Evolutionary conservation across 2,797 vertebrate species (phyloP).

Genomic region (Lates japonicus): DNA sequence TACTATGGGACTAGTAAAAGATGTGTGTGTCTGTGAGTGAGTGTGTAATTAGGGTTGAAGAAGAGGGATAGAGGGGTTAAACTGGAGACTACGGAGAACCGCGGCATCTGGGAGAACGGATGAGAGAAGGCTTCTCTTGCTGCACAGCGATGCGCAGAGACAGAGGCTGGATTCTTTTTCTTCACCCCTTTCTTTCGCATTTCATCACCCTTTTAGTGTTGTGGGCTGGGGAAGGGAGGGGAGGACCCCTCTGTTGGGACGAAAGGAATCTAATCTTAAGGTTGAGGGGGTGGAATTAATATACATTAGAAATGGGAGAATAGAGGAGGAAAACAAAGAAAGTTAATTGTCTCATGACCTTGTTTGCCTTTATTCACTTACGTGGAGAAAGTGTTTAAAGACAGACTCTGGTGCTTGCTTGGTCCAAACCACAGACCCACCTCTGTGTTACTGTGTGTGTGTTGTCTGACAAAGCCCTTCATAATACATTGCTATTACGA

Average conservation of each 20-base stretch:
- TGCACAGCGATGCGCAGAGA: conserved; percentile 53
- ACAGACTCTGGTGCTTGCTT: conserved; percentile 13
- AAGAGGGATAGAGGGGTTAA: conserved; percentile 61
- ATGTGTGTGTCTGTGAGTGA: conserved; percentile 4
- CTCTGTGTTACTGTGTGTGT: conserved; percentile 19
- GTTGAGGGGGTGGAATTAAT: conserved; percentile 78
- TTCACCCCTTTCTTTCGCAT: conserved; percentile 70
- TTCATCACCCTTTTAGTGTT: conserved; percentile 73
- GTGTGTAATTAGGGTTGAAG: conserved; percentile 56
- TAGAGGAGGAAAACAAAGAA: conserved; percentile 64
- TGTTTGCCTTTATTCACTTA: conserved; percentile 70
- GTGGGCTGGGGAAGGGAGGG: not conserved
- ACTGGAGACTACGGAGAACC: conserved; percentile 57
- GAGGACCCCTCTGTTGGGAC: conserved; percentile 61
- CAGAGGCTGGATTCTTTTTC: conserved; percentile 37
- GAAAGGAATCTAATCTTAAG: conserved; percentile 68
- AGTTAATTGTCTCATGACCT: conserved; percentile 74
- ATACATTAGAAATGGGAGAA: conserved; percentile 61
- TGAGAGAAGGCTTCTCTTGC: conserved; percentile 49
- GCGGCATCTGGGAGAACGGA: conserved; percentile 51
- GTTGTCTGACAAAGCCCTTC: conserved; percentile 16
- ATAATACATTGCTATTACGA: not conserved
- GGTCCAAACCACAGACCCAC: conserved; percentile 8
- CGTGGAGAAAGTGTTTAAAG: conserved; percentile 41
- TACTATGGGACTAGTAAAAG: conserved; percentile 47